These are phyloP conservation scores for Trypoxylus dichotomus DNA, from an alignment of 1,140 invertebrate species.

Conservation along the genomic window DNA sequence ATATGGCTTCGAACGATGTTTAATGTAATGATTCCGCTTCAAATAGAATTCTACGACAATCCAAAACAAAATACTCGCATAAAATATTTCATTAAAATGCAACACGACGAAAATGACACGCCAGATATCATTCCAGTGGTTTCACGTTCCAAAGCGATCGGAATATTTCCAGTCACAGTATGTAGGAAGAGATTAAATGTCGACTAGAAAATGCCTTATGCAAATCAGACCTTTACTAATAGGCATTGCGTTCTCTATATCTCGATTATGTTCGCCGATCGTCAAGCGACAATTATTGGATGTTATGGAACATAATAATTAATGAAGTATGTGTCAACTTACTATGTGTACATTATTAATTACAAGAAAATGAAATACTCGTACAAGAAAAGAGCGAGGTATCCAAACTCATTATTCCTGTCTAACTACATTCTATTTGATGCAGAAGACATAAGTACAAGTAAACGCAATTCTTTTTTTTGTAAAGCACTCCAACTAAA, in stretches of 20 bases:
- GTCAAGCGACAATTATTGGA: not conserved
- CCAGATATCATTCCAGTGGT: not conserved
- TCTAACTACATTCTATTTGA: not conserved
- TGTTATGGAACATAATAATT: not conserved
- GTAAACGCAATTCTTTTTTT: no score
- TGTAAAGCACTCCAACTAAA: no score
- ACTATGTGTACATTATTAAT: not conserved
- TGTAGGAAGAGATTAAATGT: slow-evolving; percentile 25
- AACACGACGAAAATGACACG: not conserved
- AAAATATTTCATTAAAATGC: not conserved
- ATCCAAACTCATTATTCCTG: not conserved
- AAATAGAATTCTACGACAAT: not conserved
- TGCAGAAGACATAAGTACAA: not conserved
- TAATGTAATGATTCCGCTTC: not conserved
- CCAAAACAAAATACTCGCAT: not conserved
- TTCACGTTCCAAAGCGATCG: not conserved
- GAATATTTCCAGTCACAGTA: not conserved
- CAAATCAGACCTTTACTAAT: slow-evolving; percentile 24
- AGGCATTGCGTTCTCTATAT: not conserved
- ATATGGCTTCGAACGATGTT: no score
- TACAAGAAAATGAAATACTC: not conserved
- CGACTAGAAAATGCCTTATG: slow-evolving; percentile 16
- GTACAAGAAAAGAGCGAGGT: not conserved
- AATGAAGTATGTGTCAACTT: not conserved
- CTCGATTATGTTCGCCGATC: not conserved